A percentile compares a stretch with the other conserved stretches of the same genome.
These are phyloP conservation scores for Rhadina sibilatrix DNA, from an alignment of 2,113 vertebrate species.

Conservation along the genomic window DNA sequence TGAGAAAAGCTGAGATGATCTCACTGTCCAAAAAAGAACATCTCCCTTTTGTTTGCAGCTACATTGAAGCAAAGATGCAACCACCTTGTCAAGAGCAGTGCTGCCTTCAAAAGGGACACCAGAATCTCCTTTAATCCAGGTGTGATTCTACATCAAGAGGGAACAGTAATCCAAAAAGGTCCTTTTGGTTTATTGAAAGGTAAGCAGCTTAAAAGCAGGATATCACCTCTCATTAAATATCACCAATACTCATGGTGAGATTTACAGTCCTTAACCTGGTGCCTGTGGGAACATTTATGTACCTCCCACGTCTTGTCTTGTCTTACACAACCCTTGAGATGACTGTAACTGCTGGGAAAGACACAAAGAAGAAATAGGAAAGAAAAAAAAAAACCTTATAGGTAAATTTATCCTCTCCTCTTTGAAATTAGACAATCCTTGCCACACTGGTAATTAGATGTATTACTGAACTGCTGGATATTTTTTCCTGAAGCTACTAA, in stretches of 20 bases:
- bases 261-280: background rate
- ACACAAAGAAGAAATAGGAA: background rate
- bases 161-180: background rate
- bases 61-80: background rate
- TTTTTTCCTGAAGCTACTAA: background rate
- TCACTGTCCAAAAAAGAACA: background rate
- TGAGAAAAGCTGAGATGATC: background rate
- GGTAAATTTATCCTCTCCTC: background rate
- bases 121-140: background rate
- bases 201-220: background rate
- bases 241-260: background rate
- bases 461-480: background rate
- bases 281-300: background rate
- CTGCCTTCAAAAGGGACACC: background rate
- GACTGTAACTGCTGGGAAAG: background rate
- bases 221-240: background rate
- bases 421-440: background rate
- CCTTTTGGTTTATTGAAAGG: background rate
- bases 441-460: background rate
- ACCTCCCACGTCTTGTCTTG: background rate
- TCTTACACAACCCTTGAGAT: background rate
- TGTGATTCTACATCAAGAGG: background rate
- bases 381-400: fast-evolving
- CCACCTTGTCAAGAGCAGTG: background rate
- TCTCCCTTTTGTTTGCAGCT: background rate